Conservation (phyloP, 1,140 invertebrate genomes). For the Drosophila persimilis region DNA sequence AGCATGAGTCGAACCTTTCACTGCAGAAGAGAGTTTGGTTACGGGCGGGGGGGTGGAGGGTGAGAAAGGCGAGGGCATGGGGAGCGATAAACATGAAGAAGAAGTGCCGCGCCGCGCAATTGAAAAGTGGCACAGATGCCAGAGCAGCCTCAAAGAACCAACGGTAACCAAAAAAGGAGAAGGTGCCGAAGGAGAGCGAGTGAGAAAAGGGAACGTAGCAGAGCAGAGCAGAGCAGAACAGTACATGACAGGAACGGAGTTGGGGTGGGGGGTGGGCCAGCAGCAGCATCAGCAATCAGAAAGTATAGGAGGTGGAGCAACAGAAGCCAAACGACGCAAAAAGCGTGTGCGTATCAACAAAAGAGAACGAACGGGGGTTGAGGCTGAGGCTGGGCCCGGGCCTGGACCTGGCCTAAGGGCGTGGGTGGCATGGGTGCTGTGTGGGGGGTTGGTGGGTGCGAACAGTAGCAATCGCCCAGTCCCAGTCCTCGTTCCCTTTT, state of each 20-base stretch:
- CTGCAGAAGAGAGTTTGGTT: constrained; percentile 33
- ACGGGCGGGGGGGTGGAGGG: constrained; percentile 7
- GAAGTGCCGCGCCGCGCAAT: constrained; percentile 76
- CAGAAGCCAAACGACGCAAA: constrained; percentile 57
- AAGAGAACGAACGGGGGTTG: constrained; percentile 16
- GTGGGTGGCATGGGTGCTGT: constrained; percentile 42
- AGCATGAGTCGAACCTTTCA: constrained; percentile 60
- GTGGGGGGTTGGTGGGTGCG: constrained; percentile 27
- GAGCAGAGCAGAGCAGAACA: too few species aligned
- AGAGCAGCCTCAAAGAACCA: constrained; percentile 49
- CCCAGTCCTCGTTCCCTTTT: constrained; percentile 17
- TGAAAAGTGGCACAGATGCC: constrained; percentile 74
- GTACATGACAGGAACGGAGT: constrained; percentile 15
- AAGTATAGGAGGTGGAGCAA: constrained; percentile 11
- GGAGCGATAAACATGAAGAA: constrained; percentile 68
- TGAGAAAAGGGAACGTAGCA: constrained; percentile 11
- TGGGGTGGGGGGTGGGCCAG: constrained; percentile 7
- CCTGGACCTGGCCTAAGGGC: constrained; percentile 44
- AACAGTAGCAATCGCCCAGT: constrained; percentile 37
- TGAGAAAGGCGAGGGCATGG: constrained; percentile 14
- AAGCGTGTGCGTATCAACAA: constrained; percentile 67
- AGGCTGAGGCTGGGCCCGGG: constrained; percentile 24
- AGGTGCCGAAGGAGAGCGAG: constrained; percentile 6
- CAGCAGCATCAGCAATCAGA: constrained; percentile 45
- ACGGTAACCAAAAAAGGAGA: constrained; percentile 48